Conservation (phyloP, 2,113 vertebrate genomes). For the Notechis scutatus region DNA sequence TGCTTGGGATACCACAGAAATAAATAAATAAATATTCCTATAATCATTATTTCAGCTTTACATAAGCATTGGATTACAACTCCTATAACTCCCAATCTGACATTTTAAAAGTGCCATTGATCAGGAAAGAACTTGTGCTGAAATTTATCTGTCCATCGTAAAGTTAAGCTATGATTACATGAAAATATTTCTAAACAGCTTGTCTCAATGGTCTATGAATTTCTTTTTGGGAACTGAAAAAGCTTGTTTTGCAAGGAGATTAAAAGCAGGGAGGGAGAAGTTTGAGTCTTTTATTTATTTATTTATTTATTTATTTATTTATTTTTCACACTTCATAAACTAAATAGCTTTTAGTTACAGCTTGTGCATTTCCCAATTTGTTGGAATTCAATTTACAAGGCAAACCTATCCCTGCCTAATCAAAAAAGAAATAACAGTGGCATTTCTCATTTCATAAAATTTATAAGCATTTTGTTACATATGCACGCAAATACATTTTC, state of each 20-base stretch:
- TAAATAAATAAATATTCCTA: not conserved
- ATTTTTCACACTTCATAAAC: not conserved
- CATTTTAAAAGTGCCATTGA: not conserved
- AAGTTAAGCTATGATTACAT: not conserved
- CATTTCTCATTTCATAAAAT: slow-evolving; percentile 52
- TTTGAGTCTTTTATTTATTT: slow-evolving; percentile 47
- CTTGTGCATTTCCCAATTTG: slow-evolving; percentile 65
- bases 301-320: slow-evolving; percentile 46
- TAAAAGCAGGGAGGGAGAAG: slow-evolving; percentile 39
- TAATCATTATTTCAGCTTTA: not conserved
- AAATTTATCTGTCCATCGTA: not conserved
- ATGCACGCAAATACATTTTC: slow-evolving; percentile 48
- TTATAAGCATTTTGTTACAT: slow-evolving; percentile 39
- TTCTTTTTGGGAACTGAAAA: slow-evolving; percentile 40
- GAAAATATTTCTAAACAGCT: slow-evolving; percentile 56
- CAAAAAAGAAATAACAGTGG: slow-evolving; percentile 50
- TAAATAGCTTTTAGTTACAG: slow-evolving; percentile 56
- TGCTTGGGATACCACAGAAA: not conserved
- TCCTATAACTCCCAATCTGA: not conserved
- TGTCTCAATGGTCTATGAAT: slow-evolving; percentile 25
- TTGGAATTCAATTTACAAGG: slow-evolving; percentile 63
- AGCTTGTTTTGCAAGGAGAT: slow-evolving; percentile 56
- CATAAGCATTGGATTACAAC: not conserved
- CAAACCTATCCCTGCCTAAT: slow-evolving; percentile 53
- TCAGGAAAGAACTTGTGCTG: not conserved